A percentile compares a stretch with the other conserved stretches of the same genome.
Evolutionary conservation across 1,140 invertebrate genomes (phyloP).

Genomic region (Cryptotermes secundus): DNA sequence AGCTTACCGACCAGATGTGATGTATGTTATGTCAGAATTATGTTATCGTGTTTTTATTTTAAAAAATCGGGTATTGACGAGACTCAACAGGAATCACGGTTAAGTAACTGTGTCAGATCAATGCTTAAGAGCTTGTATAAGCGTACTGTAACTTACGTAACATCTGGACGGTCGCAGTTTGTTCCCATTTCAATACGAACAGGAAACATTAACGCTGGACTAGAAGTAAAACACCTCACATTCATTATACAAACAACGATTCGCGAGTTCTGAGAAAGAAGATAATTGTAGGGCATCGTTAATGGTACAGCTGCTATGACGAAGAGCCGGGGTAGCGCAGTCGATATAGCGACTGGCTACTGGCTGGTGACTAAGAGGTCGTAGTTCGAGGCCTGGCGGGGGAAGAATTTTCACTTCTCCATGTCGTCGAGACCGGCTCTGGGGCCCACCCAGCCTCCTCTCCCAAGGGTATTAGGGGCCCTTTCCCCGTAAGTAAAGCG

Average conservation of each 20-base stretch:
- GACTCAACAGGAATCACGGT: not conserved
- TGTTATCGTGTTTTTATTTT: not conserved
- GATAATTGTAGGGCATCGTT: not conserved
- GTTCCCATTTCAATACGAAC: not conserved
- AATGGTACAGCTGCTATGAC: not conserved
- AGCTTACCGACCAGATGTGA: too few relatives aligned
- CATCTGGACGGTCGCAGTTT: not conserved
- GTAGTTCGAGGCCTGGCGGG: too few relatives aligned
- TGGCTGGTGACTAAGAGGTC: too few relatives aligned
- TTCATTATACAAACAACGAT: not conserved
- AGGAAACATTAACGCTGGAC: not conserved
- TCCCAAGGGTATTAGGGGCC: too few relatives aligned
- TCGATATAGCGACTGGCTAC: too few relatives aligned
- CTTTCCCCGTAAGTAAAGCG: too few relatives aligned
- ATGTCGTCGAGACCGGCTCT: too few relatives aligned
- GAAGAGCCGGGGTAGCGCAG: not conserved
- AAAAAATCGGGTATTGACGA: not conserved
- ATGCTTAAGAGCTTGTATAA: not conserved
- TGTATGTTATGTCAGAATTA: not conserved
- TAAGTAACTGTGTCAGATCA: constrained; percentile 9
- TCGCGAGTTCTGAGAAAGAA: not conserved
- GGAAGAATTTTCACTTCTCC: too few relatives aligned
- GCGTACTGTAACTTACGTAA: not conserved
- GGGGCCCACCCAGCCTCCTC: too few relatives aligned
- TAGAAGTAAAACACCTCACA: not conserved